phyloP scores from a whole-genome alignment of 2,113 vertebrate species.

The Melanotaenia duboulayi region DNA sequence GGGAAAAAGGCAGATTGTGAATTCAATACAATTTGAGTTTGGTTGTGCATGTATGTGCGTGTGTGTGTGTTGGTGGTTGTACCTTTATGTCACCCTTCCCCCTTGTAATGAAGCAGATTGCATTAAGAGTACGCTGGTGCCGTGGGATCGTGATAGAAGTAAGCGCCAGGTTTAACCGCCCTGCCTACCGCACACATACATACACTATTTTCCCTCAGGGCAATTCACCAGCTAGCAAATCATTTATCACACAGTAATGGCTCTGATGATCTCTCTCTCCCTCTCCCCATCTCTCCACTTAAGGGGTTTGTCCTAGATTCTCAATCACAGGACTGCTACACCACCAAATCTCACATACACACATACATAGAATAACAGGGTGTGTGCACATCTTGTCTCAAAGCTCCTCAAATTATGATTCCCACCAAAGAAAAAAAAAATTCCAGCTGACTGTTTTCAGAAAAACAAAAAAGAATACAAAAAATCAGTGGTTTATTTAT shows the following conservation, averaged over 20 bases:
- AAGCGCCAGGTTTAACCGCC: constrained; percentile 54
- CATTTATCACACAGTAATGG: constrained; percentile 79
- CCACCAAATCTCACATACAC: not conserved
- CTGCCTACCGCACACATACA: not conserved
- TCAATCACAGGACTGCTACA: constrained; percentile 57
- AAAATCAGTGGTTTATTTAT: no score
- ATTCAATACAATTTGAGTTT: constrained; percentile 22
- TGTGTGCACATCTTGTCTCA: not conserved
- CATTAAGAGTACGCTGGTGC: constrained; percentile 56
- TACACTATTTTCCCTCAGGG: constrained; percentile 58
- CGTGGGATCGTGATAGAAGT: constrained; percentile 60
- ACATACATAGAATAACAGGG: constrained; percentile 9
- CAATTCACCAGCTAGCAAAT: constrained; percentile 69
- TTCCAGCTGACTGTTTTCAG: no score
- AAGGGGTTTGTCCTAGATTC: constrained; percentile 72
- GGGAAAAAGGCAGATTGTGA: constrained; percentile 9
- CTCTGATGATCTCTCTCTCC: constrained; percentile 70
- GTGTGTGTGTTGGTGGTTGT: not conserved
- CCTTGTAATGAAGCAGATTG: constrained; percentile 60
- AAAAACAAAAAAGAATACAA: no score
- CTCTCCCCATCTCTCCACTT: constrained; percentile 64
- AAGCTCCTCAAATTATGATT: not conserved
- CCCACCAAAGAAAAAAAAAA: not conserved
- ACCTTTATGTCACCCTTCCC: constrained; percentile 4
- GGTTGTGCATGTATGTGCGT: not conserved